Percentiles rank a stretch among this genome's conserved stretches.
Evolutionary conservation across 2,888 invertebrate species (phyloP).

Genomic region (Drosophila buzzatii): DNA sequence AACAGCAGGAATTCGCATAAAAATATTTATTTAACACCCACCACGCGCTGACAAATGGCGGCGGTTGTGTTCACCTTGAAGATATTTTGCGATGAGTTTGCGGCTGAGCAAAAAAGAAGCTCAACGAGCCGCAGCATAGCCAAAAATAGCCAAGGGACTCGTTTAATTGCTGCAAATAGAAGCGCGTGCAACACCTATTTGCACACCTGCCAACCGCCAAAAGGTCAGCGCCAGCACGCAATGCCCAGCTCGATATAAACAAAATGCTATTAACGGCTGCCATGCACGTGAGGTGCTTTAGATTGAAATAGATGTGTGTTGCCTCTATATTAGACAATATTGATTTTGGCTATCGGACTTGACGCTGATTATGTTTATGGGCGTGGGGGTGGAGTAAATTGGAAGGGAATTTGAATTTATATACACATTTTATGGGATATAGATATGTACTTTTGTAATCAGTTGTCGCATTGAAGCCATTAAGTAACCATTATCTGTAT

Average conservation of each 20-base stretch:
- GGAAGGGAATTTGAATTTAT: neutral
- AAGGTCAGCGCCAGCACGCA: slow-evolving; percentile 64
- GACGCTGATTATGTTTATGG: slow-evolving; percentile 5
- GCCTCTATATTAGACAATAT: slow-evolving; percentile 1
- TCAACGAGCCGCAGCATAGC: slow-evolving; percentile 15
- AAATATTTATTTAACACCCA: slow-evolving; percentile 47
- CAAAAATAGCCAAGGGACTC: slow-evolving; percentile 34
- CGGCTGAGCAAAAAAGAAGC: slow-evolving; percentile 62
- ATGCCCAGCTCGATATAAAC: slow-evolving; percentile 43
- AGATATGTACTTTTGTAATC: neutral
- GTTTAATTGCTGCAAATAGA: slow-evolving; percentile 35
- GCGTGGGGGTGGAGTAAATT: neutral
- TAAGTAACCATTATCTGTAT: neutral
- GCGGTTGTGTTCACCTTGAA: slow-evolving; percentile 5
- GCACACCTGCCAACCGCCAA: slow-evolving; percentile 32
- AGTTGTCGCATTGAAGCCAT: neutral
- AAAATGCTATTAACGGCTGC: slow-evolving; percentile 44
- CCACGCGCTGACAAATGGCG: slow-evolving; percentile 17
- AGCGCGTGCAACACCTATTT: slow-evolving; percentile 29
- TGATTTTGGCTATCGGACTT: slow-evolving; percentile 3
- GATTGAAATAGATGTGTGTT: slow-evolving; percentile 5
- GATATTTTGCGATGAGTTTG: neutral
- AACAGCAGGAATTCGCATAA: slow-evolving; percentile 42
- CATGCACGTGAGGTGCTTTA: slow-evolving; percentile 35
- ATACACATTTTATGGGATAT: neutral